These are phyloP conservation scores for Tretioscincus oriximinensis DNA, from an alignment of 2,113 vertebrate species.

Conservation along the genomic window DNA sequence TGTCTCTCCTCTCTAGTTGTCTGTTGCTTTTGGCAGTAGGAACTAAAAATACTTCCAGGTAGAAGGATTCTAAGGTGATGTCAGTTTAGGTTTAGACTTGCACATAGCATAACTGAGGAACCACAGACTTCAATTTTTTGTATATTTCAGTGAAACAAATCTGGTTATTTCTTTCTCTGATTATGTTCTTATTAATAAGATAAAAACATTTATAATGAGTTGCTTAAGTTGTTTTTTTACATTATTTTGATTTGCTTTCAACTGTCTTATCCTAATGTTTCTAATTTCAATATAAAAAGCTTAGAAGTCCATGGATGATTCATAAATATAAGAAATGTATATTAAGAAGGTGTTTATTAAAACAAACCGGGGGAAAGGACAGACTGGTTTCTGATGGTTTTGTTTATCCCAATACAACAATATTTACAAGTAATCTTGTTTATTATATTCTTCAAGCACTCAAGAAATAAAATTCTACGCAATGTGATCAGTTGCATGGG, in stretches of 20 bases:
- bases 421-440: neutral
- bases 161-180: neutral
- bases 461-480: neutral
- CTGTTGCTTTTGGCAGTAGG: neutral
- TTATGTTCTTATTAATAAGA: neutral
- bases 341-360: neutral
- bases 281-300: neutral
- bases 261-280: neutral
- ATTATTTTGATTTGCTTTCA: neutral
- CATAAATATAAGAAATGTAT: neutral
- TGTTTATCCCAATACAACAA: neutral
- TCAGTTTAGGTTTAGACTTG: slow-evolving; percentile 6
- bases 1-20: neutral
- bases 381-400: neutral
- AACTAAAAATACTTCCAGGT: neutral
- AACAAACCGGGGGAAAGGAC: neutral
- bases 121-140: neutral
- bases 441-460: neutral
- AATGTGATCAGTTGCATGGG: neutral
- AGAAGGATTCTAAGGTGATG: slow-evolving; percentile 18
- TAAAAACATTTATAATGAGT: neutral
- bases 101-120: neutral
- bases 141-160: neutral
- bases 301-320: neutral
- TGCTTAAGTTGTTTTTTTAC: neutral